Conservation (phyloP, 92 coral and sea anemone species). For the Parazoanthus darwini region DNA sequence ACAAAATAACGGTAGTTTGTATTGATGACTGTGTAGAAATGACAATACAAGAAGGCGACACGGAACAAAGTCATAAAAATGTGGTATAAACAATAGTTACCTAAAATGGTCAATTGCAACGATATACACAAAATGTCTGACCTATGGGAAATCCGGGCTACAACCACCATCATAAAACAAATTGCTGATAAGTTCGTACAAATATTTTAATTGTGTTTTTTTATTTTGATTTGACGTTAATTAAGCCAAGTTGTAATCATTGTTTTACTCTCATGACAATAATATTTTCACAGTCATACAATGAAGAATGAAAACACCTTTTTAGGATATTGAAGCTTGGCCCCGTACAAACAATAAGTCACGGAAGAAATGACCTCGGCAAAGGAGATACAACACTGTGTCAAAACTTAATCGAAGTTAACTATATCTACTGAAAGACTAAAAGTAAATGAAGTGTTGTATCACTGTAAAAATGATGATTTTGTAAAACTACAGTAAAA, state of each 20-base stretch:
- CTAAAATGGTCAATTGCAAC: slow-evolving; percentile 19
- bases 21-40: not conserved
- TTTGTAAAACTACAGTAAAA: not conserved
- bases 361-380: not conserved
- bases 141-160: slow-evolving; percentile 31
- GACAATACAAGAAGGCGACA: not conserved
- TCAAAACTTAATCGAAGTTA: not conserved
- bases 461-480: not conserved
- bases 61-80: slow-evolving; percentile 3
- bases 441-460: too few species aligned
- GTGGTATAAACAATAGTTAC: not conserved
- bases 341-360: not conserved
- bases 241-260: not conserved
- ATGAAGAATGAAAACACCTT: not conserved
- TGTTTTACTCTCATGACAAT: too few species aligned
- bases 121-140: not conserved
- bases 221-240: slow-evolving; percentile 24
- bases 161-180: not conserved
- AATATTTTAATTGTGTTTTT: not conserved
- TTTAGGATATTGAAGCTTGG: not conserved
- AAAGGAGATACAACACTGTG: not conserved
- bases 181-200: not conserved
- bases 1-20: not conserved
- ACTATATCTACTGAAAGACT: not conserved
- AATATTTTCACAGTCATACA: not conserved